These are phyloP conservation scores for Lobophora halterata DNA, from an alignment of 2,888 invertebrate species.

Conservation along the genomic window DNA sequence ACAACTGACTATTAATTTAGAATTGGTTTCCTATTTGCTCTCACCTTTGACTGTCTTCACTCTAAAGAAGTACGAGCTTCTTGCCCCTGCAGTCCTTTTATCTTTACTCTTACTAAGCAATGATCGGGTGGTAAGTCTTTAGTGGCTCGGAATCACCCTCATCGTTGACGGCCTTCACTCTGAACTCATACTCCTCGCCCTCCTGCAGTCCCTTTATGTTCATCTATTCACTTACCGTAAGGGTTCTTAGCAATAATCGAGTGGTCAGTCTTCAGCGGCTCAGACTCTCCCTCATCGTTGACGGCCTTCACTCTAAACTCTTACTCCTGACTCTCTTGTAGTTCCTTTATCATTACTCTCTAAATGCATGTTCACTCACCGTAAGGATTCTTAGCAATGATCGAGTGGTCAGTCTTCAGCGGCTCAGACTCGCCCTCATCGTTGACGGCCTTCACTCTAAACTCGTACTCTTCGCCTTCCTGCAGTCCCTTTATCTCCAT, in stretches of 20 bases:
- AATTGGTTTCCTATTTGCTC: too few relatives aligned
- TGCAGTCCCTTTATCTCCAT: slow-evolving; percentile 91
- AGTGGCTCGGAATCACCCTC: too few relatives aligned
- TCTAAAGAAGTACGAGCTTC: too few relatives aligned
- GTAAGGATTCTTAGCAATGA: slow-evolving; percentile 97
- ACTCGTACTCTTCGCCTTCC: slow-evolving; percentile 94
- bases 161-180: too few relatives aligned
- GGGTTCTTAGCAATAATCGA: slow-evolving; percentile 84
- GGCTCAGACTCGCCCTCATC: slow-evolving; percentile 98
- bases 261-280: slow-evolving; percentile 95
- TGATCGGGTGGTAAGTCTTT: too few relatives aligned
- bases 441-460: slow-evolving; percentile 95
- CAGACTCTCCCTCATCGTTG: slow-evolving; percentile 97
- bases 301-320: slow-evolving; percentile 96
- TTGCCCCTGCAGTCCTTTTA: too few relatives aligned
- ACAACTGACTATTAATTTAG: not conserved
- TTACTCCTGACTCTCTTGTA: slow-evolving; percentile 94
- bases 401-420: slow-evolving; percentile 92
- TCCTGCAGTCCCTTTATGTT: too few relatives aligned
- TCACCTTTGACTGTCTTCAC: too few relatives aligned
- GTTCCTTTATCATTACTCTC: slow-evolving; percentile 84
- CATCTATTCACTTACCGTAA: slow-evolving; percentile 19
- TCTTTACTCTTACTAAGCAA: too few relatives aligned
- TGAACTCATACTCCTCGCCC: too few relatives aligned
- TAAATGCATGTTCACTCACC: slow-evolving; percentile 82